Base-by-base conservation (phyloP, 2,797 vertebrate genomes). In the Falco rusticolus region DNA sequence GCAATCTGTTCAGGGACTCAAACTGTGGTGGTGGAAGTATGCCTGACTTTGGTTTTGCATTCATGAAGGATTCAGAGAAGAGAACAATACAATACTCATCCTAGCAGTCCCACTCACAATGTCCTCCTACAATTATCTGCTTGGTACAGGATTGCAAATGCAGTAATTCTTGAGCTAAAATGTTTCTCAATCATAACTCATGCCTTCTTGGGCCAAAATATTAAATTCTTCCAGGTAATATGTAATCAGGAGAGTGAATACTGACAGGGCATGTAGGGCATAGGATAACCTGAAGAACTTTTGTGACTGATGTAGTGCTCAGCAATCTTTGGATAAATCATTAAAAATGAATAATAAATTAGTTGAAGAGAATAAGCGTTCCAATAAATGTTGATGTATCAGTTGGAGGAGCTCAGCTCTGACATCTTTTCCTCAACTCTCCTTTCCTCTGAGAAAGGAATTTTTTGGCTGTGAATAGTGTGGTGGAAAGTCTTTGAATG, bases 1-100 rank as follows among this genome's bases (percentile, higher is more conserved):
- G 65, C 87, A 96, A 61, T 93, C 91, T 95, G 92, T 91, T 89
- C 61, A 86, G 93, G 85, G 82, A 89, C 65, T 90, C 79, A 78
- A 71, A 81, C 50, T 76, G 57, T 91, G 89, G 78, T 2, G 1
- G 82, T 78, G 43, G 69, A 91, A 89, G 33, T 84, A 50, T 74
- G 37, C 78, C 79, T 86, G 69, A 75, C 75, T 93, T 91, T 57
- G 50, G 45, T 61, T 89, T 81, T 92, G 50, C 60, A 50, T 91
- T 91, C 33, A 43, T 28, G 65, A 70, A 87, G 41, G 26, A 50
- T 65, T 60, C 21, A 14, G 48, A 89, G 53, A 84, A 39, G 26
- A 93, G 71, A 85, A 71, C 41, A 93, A 80, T 64, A 20, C 25
- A 85, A n/a, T 34, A 64, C 18, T 85, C 28, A 53, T 34, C 18